These are phyloP conservation scores for Heliconius eleuchia DNA, from an alignment of 1,140 invertebrate genomes.

Conservation along the genomic window DNA sequence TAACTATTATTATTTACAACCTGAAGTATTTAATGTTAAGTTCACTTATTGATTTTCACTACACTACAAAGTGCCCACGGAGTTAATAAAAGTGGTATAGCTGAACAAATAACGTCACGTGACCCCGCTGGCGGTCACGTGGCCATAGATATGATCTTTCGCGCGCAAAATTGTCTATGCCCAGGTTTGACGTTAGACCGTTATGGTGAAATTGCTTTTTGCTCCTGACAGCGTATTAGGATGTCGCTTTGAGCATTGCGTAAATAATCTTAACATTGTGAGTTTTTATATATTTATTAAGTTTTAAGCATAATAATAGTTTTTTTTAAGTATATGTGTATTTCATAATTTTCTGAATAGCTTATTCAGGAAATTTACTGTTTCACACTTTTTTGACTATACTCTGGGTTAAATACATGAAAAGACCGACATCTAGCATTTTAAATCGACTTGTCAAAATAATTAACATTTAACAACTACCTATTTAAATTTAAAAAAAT, in stretches of 20 bases:
- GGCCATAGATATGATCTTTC: conserved; percentile 59
- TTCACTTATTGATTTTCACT: not conserved
- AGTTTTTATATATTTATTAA: not conserved
- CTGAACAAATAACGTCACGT: conserved; percentile 61
- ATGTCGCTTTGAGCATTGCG: conserved; percentile 28
- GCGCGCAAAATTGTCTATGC: conserved; percentile 63
- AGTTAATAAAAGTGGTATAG: conserved; percentile 59
- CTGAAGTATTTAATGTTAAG: not conserved
- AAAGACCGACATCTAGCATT: no score
- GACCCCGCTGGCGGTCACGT: conserved; percentile 58
- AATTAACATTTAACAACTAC: no score
- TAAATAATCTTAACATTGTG: conserved; percentile 8
- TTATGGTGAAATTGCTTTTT: conserved; percentile 31
- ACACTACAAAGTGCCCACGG: conserved; percentile 26
- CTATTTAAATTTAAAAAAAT: no score
- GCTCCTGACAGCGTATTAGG: conserved; percentile 29
- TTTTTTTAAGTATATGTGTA: not conserved
- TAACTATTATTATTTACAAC: not conserved
- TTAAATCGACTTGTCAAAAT: no score
- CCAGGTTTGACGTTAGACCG: conserved; percentile 30
- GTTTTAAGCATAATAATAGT: not conserved
- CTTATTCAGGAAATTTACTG: no score
- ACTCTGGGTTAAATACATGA: no score
- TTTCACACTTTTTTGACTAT: no score
- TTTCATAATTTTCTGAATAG: no score